These are phyloP conservation scores for Pygmarrhopalites habei DNA, from an alignment of 1,140 invertebrate species.

Conservation along the genomic window DNA sequence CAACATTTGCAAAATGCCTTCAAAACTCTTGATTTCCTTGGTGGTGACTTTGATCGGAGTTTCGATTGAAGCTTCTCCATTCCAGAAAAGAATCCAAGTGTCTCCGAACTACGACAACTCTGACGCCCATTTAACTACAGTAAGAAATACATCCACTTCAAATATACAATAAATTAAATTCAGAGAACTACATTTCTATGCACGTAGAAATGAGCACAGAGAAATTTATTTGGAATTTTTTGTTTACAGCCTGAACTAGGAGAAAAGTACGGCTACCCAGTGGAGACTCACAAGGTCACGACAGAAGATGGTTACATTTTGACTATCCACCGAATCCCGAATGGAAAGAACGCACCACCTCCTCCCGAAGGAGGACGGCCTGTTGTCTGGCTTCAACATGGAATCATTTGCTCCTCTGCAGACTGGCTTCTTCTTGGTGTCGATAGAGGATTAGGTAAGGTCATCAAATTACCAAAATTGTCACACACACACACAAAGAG, in stretches of 20 bases:
- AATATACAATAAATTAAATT: no score
- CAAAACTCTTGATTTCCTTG: no score
- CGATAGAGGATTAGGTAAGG: conserved; percentile 47
- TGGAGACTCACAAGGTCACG: conserved; percentile 42
- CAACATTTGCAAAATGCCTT: no score
- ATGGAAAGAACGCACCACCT: conserved; percentile 37
- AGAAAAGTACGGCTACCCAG: conserved; percentile 38
- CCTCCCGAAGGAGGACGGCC: conserved; percentile 43
- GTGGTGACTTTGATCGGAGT: no score
- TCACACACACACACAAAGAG: no score
- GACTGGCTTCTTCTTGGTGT: conserved; percentile 59
- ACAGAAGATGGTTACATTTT: no score
- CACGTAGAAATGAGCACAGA: neutral
- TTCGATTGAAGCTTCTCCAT: no score
- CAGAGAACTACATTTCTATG: no score
- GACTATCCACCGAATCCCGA: conserved; percentile 44
- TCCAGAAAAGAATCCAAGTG: no score
- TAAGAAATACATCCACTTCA: neutral
- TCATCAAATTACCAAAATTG: neutral
- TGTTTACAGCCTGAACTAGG: neutral
- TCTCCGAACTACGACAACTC: no score
- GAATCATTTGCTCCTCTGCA: conserved; percentile 57
- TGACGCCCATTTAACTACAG: neutral
- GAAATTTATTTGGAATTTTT: neutral
- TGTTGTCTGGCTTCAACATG: conserved; percentile 59